phyloP scores from a whole-genome alignment of 1,140 invertebrate species.

The Lasioglossum baleicum region DNA sequence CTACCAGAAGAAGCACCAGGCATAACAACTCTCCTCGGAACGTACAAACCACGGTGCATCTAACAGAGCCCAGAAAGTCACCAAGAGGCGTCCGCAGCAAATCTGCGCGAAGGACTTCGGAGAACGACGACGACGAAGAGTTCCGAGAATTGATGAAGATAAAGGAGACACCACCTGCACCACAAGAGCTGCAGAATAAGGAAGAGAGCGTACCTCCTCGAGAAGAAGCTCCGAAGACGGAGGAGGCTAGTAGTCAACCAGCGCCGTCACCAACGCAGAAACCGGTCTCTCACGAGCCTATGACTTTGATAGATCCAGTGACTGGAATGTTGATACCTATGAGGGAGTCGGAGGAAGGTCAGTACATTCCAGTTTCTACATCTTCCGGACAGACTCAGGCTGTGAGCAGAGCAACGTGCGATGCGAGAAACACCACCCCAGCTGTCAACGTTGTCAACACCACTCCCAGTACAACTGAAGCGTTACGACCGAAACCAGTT shows the following conservation, averaged over 20 bases:
- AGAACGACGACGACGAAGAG: constrained; percentile 83
- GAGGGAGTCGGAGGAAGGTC: constrained; percentile 86
- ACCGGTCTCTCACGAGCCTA: constrained; percentile 78
- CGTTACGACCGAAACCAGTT: constrained; percentile 23
- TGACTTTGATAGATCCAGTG: constrained; percentile 87
- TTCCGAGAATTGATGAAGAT: too few relatives aligned
- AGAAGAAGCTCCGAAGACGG: constrained; percentile 52
- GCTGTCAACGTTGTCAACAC: too few relatives aligned
- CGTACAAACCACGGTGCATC: constrained; percentile 48
- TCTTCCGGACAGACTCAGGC: constrained; percentile 64
- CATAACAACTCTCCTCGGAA: constrained; percentile 74
- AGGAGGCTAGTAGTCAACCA: constrained; percentile 37
- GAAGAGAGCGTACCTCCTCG: constrained; percentile 47
- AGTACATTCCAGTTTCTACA: constrained; percentile 83
- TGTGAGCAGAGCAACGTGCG: constrained; percentile 54
- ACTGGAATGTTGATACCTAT: constrained; percentile 87
- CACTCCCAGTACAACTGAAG: constrained; percentile 8
- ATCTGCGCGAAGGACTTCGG: constrained; percentile 82
- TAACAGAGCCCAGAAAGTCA: constrained; percentile 82
- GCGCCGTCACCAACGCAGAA: constrained; percentile 55
- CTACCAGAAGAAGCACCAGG: constrained; percentile 71
- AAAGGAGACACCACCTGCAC: constrained; percentile 69
- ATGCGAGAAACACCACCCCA: constrained; percentile 55
- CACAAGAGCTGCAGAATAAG: constrained; percentile 50
- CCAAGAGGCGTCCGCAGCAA: constrained; percentile 82